Evolutionary conservation across 2,888 invertebrate species (phyloP).

Genomic region (Pterostichus madidus): DNA sequence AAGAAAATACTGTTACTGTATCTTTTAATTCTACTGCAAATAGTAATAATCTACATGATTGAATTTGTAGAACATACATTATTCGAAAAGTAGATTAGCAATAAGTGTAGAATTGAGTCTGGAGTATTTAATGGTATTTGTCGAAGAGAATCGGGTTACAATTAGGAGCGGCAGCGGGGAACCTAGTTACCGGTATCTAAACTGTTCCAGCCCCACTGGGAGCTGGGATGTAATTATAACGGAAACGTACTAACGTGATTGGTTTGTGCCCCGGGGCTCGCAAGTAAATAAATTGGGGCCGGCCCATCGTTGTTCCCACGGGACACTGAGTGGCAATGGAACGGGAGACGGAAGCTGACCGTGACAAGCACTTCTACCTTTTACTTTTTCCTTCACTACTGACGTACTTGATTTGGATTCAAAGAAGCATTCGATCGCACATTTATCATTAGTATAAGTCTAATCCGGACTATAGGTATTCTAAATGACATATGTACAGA

Average conservation of each 20-base stretch:
- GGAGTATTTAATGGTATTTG: conserved; percentile 12
- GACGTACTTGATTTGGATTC: too few species aligned
- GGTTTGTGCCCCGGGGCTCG: conserved; percentile 59
- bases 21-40: too few species aligned
- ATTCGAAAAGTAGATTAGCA: background rate
- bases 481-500: too few species aligned
- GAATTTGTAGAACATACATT: background rate
- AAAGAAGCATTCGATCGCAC: too few species aligned
- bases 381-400: background rate
- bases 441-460: too few species aligned
- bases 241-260: conserved; percentile 66
- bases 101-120: too few species aligned
- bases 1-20: too few species aligned
- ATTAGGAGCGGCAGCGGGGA: conserved; percentile 56
- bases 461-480: too few species aligned
- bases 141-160: conserved; percentile 53
- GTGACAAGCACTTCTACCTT: conserved; percentile 1
- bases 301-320: conserved; percentile 52
- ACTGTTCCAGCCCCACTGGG: conserved; percentile 62
- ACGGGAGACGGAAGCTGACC: background rate
- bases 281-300: conserved; percentile 63
- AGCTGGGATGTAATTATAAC: conserved; percentile 63
- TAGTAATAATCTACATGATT: too few species aligned
- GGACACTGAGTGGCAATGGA: conserved; percentile 17
- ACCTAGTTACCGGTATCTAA: conserved; percentile 65